phyloP scores from a whole-genome alignment of 2,888 invertebrate genomes.

The Amiota mariae region DNA sequence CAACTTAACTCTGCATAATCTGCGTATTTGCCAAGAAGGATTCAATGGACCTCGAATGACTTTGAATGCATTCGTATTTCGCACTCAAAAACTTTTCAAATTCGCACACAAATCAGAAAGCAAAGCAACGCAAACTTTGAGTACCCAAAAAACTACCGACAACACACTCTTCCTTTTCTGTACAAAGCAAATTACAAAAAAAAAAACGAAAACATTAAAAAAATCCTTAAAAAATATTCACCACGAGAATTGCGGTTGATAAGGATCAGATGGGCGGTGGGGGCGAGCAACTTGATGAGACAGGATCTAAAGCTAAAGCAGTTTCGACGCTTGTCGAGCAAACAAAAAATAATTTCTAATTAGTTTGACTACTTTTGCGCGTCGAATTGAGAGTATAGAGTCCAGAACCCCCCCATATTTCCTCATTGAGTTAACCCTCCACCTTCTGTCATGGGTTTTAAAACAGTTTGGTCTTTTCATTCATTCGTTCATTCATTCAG shows the following conservation, averaged over 20 bases:
- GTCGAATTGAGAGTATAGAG: background rate
- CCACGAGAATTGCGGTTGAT: background rate
- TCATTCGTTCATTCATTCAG: too few relatives aligned
- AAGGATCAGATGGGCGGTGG: background rate
- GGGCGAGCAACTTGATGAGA: background rate
- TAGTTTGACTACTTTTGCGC: constrained; percentile 37
- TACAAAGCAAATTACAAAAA: background rate
- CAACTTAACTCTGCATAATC: constrained; percentile 41
- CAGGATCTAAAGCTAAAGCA: background rate
- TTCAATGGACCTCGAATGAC: constrained; percentile 47
- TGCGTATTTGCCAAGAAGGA: constrained; percentile 41
- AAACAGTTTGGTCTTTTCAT: too few relatives aligned
- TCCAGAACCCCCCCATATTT: too few relatives aligned
- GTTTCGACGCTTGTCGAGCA: background rate
- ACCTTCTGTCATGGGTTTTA: too few relatives aligned
- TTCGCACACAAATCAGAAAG: constrained; percentile 45
- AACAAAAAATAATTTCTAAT: constrained; percentile 36
- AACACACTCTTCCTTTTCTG: too few relatives aligned
- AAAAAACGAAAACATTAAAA: constrained; percentile 5
- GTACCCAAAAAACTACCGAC: background rate
- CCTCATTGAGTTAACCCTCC: too few relatives aligned
- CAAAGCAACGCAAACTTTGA: constrained; percentile 33
- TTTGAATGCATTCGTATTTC: constrained; percentile 48
- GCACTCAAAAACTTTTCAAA: constrained; percentile 53
- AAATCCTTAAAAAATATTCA: constrained; percentile 12